Base-by-base conservation (phyloP, 1,140 invertebrate species). In the Asbolus verrucosus region DNA sequence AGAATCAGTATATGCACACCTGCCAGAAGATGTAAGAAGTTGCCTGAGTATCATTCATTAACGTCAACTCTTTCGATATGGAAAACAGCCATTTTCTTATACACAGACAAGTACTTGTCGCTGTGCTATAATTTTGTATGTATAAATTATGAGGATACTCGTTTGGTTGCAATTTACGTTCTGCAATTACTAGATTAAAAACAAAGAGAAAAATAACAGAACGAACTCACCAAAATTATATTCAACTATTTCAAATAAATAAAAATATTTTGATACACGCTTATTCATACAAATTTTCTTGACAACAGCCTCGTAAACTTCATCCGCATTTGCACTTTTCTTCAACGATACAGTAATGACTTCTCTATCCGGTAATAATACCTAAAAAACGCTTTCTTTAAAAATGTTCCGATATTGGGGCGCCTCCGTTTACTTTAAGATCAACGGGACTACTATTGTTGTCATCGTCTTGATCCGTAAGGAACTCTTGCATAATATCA, bases 111-210 rank as follows among this genome's bases (percentile, higher is more conserved):
- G 95, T 98, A 54, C 94, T 94, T 18, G 95, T 96, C 15, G 97
- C 97, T n/a, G 97, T 99, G 70, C 94, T 97, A 79, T 99, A 99
- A 83, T 99, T 99, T 84, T 99, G 96, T 74, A 99, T 97, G 82
- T 99, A 99, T 46, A 99, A 85, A 76, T 96, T 95, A 83, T 99
- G 97, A 0, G 97, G 97, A 72, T 96, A 94, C 84, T 99, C 98
- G 79, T 93, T 91, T 1, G 93, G 89, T 75, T 95, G 92, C 46
- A 99, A 83, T 84, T 98, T 98, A 59, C 98, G 88, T 83, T 99
- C 96, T 95, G 82, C 31, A 84, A 83, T 73, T 76, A 82, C 30
- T 16, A 27, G 14, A 50, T 66, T 21, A 4, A 18, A 30, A 66
- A 6, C 4, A 1, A 13, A 61, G 19, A n/a, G 14, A 36, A 33